Evolutionary conservation across 2,888 invertebrate genomes (phyloP), one percentile per base, ranked within the genome.

Genomic region (Philereme transversata): DNA sequence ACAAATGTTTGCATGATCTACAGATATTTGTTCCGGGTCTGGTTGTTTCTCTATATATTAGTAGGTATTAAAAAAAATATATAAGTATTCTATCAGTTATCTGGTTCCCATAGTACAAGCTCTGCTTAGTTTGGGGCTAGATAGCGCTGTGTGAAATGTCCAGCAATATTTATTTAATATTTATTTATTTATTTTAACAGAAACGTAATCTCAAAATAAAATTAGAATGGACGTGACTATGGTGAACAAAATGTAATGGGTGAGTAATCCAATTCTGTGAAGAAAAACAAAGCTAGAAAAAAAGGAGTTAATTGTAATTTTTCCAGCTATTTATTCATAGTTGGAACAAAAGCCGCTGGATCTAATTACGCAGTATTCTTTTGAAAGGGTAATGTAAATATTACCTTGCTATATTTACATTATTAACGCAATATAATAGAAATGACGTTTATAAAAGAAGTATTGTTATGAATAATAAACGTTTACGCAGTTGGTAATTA

Each of bases 401-500:
- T 45, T 7, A 3, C 11, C 6, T 45, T 10, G 11, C 22, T 22
- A 7, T 45, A 22, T 45, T 44, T 4, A 45, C 11, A 45, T n/a
- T 35, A 47, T 9, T 9, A 6, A 46, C 46, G 33, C 34, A 34
- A n/a, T 47, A 47, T 47, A 34, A 38, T 11, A 49, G 49, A 43
- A 10, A 56, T 56, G 43, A 55, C 43, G 48, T 56, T 41, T 22
- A 33, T 44, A 4, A 7, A 48, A 48, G 38, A 11, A 11, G 22
- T 22, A 22, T 22, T 22, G 1, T 22, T 22, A 22, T 22, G 44
- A 49, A n/a, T 43, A 56, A 54, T 47, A 33, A 40, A 10, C 33
- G 10, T 6, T 47, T 54, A 40, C 47, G 47, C 36, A 53, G 45
- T 38, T 47, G 47, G n/a, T 47, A 47, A 47, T 11, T 47, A n/a